Evolutionary conservation across 1,140 invertebrate species (phyloP), one percentile per base, ranked within the genome.

Genomic region (Orius insidiosus): DNA sequence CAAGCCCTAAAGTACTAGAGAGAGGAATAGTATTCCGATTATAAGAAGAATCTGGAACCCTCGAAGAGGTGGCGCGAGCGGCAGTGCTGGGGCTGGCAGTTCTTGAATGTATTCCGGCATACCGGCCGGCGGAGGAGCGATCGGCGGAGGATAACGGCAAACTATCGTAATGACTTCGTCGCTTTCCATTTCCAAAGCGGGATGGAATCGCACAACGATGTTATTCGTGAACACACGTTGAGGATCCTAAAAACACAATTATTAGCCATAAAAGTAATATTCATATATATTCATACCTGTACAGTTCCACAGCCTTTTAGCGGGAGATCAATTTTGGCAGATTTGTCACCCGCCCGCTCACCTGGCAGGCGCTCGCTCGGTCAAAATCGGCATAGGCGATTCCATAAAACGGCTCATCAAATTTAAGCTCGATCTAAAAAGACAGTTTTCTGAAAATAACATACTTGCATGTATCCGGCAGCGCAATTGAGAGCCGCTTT

Each of bases 101-200:
- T 9, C 7, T 70, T 68, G 75, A 77, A 74, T 63, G 54, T 65
- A 63, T 47, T 65, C 58, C 54, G 77, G 68, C 53, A 75, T 60
- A 46, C 69, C 68, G 30, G 73, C 68, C 2, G 80, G 78, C 43
- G 72, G 68, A 8, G 80, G 78, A 24, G 86, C 83, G 31, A 84
- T 68, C 0, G 87, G 88, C 19, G 87, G 87, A 10, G 88, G 88
- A 63, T 94, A 93, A 31, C 89, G 70, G 58, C 89, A 93, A 1
- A 93, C 86, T 53, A 93, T 87, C 5, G 88, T 93, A 56, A 92
- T 92, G 38, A 92, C 85, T 66, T 94, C 89, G 63, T 94, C 89
- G 6, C 87, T 88, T 58, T 92, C 87, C 74, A 93, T 85, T 68
- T 93, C 87, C 51, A 93, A 67, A 11, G 76, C 78, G 3, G 84